Conservation (phyloP, 2,888 invertebrate species). For the Orthosia cruda region DNA sequence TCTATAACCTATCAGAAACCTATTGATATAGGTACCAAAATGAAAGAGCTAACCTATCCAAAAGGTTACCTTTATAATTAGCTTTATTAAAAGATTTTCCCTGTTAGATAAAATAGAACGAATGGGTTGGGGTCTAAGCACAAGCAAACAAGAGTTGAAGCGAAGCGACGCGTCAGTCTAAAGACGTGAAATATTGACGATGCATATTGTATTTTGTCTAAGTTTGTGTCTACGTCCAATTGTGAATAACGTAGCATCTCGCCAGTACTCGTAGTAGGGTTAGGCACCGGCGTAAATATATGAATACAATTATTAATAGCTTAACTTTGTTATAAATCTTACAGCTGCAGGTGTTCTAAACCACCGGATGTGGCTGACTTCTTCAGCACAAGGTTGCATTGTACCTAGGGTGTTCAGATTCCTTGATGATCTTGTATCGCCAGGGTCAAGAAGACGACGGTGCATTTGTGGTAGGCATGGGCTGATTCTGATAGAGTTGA, state of each 20-base stretch:
- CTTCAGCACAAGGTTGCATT: constrained; percentile 82
- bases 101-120: no score
- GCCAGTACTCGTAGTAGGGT: no score
- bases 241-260: not conserved
- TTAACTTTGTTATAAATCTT: constrained; percentile 93
- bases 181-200: no score
- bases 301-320: constrained; percentile 23
- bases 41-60: no score
- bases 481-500: constrained; percentile 94
- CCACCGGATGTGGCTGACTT: constrained; percentile 94
- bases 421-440: constrained; percentile 94
- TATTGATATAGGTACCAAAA: no score
- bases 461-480: constrained; percentile 95
- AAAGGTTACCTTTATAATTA: no score
- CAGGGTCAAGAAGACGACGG: constrained; percentile 97
- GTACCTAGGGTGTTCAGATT: constrained; percentile 79
- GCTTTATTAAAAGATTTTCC: no score
- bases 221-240: not conserved
- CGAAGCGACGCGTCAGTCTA: no score
- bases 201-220: no score
- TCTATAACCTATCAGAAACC: no score
- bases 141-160: no score
- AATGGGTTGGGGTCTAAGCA: no score
- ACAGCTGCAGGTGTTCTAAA: constrained; percentile 97
- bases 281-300: not conserved